Evolutionary conservation across 2,888 invertebrate species (phyloP), one percentile per base, ranked within the genome.

Genomic region (Eugnorisma glareosa): DNA sequence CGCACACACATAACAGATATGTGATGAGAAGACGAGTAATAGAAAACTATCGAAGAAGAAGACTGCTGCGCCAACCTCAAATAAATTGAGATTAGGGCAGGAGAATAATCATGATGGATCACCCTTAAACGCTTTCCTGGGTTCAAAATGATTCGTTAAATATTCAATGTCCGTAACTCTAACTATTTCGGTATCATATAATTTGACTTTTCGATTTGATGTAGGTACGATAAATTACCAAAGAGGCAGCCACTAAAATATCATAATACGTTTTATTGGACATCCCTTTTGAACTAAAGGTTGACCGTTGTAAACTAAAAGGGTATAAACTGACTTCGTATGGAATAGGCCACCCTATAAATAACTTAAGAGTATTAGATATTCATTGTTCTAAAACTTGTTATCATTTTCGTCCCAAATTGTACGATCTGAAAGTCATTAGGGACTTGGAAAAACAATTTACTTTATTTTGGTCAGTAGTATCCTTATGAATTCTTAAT

Each of bases 301-400:
- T 51, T 13, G 21, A 43, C 63, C 51, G 35, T 37, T 57, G 40
- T n/a, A 81, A 81, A 81, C 24, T 31, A 21, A 40, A 61, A 67
- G 35, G 51, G 40, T 40, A 70, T 48, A 54, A 54, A 64, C 45
- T n/a, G 28, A 35, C 45, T 21, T 45, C 45, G 43, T 7, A 21
- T 21, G 54, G 6, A 40, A 68, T 40, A 43, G 28, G n/a, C 18
- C 11, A 35, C 1, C 1, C 13, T 6, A 31, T 37, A 28, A 8
- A n/a, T 40, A 45, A 57, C 45, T 13, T n/a, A n/a, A 13, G 71
- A 24, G 24, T 54, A 45, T 67, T 40, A 31, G 35, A 67, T 31
- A 43, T 61, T 75, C 21, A 51, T 21, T 15, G 2, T n/a, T n/a
- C 10, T 2, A 28, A 35, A 59, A 31, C 18, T n/a, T 61, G 31